Percentiles rank a stretch among this genome's conserved stretches.
These are phyloP conservation scores for Amphimedon queenslandica DNA, from an alignment of 37 sponge, comb jelly and placozoan species.

Conservation along the genomic window DNA sequence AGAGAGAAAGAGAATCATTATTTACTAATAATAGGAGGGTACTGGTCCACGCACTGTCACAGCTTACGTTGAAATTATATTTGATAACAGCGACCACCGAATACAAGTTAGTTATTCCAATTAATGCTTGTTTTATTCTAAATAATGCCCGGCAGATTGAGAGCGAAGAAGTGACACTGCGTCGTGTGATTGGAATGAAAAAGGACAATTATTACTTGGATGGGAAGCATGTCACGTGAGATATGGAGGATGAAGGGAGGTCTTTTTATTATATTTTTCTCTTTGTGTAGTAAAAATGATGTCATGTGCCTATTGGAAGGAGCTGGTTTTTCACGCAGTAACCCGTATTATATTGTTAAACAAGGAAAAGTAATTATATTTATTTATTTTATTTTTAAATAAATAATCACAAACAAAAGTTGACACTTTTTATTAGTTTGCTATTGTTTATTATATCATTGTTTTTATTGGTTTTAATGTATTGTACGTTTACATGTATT, in stretches of 20 bases:
- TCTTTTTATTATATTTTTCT: background rate
- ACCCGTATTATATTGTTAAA: slow-evolving; percentile 99
- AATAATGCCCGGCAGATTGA: slow-evolving; percentile 84
- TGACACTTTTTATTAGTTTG: too few species aligned
- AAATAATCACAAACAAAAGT: too few species aligned
- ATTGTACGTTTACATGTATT: background rate
- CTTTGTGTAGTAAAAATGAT: slow-evolving; percentile 70
- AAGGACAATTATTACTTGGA: slow-evolving; percentile 95
- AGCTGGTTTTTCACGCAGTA: slow-evolving; percentile 96
- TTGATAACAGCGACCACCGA: slow-evolving; percentile 94
- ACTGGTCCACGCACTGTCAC: slow-evolving; percentile 84
- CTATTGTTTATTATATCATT: too few species aligned
- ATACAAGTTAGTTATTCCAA: slow-evolving; percentile 83
- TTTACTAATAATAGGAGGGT: slow-evolving; percentile 70
- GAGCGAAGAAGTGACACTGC: slow-evolving; percentile 81
- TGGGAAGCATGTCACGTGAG: slow-evolving; percentile 92
- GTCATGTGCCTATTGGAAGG: slow-evolving; percentile 94
- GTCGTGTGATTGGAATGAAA: slow-evolving; percentile 91
- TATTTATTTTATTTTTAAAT: background rate
- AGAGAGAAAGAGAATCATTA: background rate
- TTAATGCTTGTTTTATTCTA: too few species aligned
- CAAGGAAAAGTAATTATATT: slow-evolving; percentile 80
- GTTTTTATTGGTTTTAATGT: too few species aligned
- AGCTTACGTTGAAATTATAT: slow-evolving; percentile 96
- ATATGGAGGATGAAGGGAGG: background rate